Conservation (phyloP, 2,888 invertebrate species). For the Doris montereyensis region DNA sequence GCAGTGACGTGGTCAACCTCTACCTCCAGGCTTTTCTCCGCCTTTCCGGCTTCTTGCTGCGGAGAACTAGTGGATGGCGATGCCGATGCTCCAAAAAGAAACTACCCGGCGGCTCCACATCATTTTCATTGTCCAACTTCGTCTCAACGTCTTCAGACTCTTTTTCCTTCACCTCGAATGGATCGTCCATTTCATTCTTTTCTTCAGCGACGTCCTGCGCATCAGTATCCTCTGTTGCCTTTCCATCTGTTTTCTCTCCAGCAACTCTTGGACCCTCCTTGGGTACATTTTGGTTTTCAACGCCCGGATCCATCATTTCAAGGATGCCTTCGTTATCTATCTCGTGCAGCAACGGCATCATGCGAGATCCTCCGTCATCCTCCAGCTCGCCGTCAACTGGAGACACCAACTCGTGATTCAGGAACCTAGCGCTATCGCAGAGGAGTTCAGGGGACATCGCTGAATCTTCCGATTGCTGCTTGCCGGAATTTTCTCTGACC, state of each 20-base stretch:
- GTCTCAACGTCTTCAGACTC: neutral
- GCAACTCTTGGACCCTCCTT: neutral
- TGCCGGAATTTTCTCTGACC: neutral
- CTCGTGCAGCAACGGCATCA: neutral
- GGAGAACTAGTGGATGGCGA: too few species aligned
- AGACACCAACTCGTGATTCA: conserved; percentile 5
- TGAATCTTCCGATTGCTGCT: neutral
- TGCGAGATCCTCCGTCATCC: neutral
- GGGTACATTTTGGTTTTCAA: neutral
- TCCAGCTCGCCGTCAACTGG: conserved; percentile 8
- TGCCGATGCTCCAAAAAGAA: neutral
- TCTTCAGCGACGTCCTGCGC: neutral
- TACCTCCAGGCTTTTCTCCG: too few species aligned
- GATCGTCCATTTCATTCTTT: neutral
- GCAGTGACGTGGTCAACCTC: too few species aligned
- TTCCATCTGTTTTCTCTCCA: neutral
- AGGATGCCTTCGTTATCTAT: too few species aligned
- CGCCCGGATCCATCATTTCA: too few species aligned
- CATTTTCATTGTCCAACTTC: neutral
- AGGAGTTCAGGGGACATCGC: conserved; percentile 13
- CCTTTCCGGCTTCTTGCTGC: too few species aligned
- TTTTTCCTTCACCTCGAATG: neutral
- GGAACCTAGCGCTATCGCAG: conserved; percentile 23
- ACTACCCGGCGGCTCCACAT: neutral
- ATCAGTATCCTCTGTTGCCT: neutral